Conservation (phyloP, 2,888 invertebrate species). For the Drosophila kambysellisi region DNA sequence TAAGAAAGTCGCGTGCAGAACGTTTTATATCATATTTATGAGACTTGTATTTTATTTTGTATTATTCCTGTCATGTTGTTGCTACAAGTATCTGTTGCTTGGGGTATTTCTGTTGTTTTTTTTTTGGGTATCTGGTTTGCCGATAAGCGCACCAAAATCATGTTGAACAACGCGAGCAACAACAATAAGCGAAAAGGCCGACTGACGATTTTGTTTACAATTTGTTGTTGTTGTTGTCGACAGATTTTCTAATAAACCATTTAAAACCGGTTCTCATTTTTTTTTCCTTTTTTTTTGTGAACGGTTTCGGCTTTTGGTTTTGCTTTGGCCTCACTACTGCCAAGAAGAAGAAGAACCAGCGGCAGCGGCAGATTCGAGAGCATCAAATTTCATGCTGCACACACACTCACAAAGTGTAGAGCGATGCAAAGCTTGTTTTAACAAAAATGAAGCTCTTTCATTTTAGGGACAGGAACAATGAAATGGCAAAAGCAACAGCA, state of each 20-base stretch:
- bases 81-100: constrained; percentile 47
- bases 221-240: constrained; percentile 64
- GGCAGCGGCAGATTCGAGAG: constrained; percentile 54
- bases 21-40: constrained; percentile 50
- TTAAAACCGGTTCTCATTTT: constrained; percentile 71
- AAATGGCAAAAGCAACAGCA: constrained; percentile 44
- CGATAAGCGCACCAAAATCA: constrained; percentile 56
- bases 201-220: constrained; percentile 74
- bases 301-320: constrained; percentile 68
- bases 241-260: constrained; percentile 79
- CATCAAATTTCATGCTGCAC: constrained; percentile 77
- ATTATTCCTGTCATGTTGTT: constrained; percentile 25
- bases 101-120: constrained; percentile 10
- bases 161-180: constrained; percentile 55
- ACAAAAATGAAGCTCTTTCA: constrained; percentile 72
- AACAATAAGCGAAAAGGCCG: constrained; percentile 51
- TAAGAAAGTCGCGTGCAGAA: constrained; percentile 74
- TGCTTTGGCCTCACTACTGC: constrained; percentile 55
- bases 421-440: constrained; percentile 70
- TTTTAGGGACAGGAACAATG: constrained; percentile 41
- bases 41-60: neutral
- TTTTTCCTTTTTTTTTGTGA: constrained; percentile 56
- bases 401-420: constrained; percentile 22
- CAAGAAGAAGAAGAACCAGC: constrained; percentile 46
- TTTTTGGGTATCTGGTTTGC: constrained; percentile 66